phyloP scores from a whole-genome alignment of 2,888 invertebrate genomes.

The Polymixis lichenea region DNA sequence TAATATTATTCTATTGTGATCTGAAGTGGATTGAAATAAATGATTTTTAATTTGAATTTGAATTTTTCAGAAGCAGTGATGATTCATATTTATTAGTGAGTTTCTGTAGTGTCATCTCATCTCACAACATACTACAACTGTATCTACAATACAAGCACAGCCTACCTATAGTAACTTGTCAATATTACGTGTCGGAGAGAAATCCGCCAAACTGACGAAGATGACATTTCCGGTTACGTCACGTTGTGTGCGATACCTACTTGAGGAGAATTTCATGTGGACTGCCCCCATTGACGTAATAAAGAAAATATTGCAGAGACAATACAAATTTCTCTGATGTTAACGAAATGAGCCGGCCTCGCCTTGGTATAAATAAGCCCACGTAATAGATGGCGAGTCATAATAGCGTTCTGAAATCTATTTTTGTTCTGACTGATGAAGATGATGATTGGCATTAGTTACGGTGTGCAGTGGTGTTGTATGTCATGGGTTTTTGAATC shows the following conservation, averaged over 20 bases:
- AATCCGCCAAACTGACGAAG: constrained; percentile 28
- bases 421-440: background rate
- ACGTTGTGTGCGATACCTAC: constrained; percentile 18
- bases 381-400: too few species aligned
- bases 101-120: background rate
- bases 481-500: too few species aligned
- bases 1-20: too few species aligned
- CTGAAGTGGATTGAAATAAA: too few species aligned
- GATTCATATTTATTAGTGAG: background rate
- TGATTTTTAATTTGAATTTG: too few species aligned
- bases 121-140: background rate
- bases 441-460: background rate
- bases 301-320: constrained; percentile 5
- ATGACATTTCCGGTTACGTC: constrained; percentile 36
- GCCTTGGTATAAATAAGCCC: background rate
- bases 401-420: background rate
- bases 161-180: constrained; percentile 2
- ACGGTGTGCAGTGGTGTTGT: too few species aligned
- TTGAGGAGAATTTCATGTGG: background rate
- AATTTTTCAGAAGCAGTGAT: too few species aligned
- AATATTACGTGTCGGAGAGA: constrained; percentile 46
- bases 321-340: background rate
- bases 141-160: too few species aligned
- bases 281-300: constrained; percentile 17
- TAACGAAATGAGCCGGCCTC: background rate